Evolutionary conservation across 2,113 vertebrate species (phyloP), one percentile per base, ranked within the genome.

Genomic region (Acrocephalus kingi): DNA sequence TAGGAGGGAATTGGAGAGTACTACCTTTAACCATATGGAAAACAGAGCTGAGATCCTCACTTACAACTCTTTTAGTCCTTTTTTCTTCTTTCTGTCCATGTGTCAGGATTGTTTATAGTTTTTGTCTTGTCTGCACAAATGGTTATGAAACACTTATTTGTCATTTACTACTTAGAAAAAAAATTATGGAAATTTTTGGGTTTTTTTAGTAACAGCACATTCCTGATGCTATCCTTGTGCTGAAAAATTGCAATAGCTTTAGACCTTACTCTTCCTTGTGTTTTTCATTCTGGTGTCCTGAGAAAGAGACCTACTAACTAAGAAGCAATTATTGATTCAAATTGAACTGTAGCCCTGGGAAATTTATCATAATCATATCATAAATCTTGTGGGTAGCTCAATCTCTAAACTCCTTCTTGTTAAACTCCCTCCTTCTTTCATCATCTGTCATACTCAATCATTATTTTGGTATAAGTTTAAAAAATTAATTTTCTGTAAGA

Each of bases 401-500:
- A 33, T 78, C 69, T 71, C 78, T 69, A 80, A 87, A 89, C 6
- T 90, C n/a, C 13, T 22, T 72, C 30, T 12, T 12, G 62, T 87
- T 66, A 91, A 90, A 84, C 7, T 92, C 39, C 13, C 22, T 43
- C 18, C 7, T 88, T 62, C 71, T 84, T 63, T 87, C n/a, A 69
- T 96, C 43, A 66, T 88, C 48, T 64, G 61, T 90, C 28, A 58
- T 22, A 61, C 9, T 67, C 17, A 64, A 76, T 84, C 25, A 30
- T 84, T 4, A 2, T 90, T 84, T 51, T 63, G 13, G 9, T 68
- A 54, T 87, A 59, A 64, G 58, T 94, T 41, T 85, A 63, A 45
- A 71, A 71, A 94, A 89, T 58, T 76, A 88, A 49, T 91, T 76
- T 94, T 88, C 82, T 84, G 22, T 75, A 79, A 92, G 72, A 92